Percentiles rank a stretch among this genome's conserved stretches.
phyloP scores from a whole-genome alignment of 2,888 invertebrate species.

The Dryobotodes eremita region DNA sequence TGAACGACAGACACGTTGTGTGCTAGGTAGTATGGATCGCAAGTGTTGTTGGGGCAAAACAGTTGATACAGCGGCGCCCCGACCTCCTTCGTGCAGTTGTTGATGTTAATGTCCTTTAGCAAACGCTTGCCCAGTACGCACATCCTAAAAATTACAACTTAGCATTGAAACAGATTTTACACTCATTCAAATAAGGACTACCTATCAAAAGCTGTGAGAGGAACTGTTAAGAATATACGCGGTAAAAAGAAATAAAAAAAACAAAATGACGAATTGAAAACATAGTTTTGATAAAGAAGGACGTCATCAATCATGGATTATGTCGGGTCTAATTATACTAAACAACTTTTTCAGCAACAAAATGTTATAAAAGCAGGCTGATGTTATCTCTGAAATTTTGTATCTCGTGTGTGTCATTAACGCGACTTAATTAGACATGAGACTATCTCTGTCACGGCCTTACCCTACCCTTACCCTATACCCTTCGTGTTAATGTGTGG shows the following conservation, averaged over 20 bases:
- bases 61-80: constrained; percentile 92
- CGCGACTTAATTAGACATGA: constrained; percentile 53
- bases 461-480: constrained; percentile 10
- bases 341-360: constrained; percentile 43
- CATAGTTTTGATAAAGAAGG: not conserved
- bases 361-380: constrained; percentile 54
- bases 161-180: constrained; percentile 9
- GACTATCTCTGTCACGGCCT: constrained; percentile 44
- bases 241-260: no score
- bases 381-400: constrained; percentile 62
- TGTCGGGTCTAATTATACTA: constrained; percentile 27
- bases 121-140: constrained; percentile 98
- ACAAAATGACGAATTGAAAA: not conserved
- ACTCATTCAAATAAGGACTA: not conserved
- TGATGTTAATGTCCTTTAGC: constrained; percentile 94
- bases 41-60: constrained; percentile 94
- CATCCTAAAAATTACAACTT: constrained; percentile 92
- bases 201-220: not conserved
- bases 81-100: constrained; percentile 94
- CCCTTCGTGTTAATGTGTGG: constrained; percentile 39
- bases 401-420: constrained; percentile 60
- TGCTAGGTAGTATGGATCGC: constrained; percentile 94
- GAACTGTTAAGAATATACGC: not conserved
- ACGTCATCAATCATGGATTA: constrained; percentile 32
- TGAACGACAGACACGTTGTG: constrained; percentile 93